Percentiles rank a stretch among this genome's conserved stretches.
Evolutionary conservation across 2,113 vertebrate genomes (phyloP).

Genomic region (Opisthocomus hoazin): DNA sequence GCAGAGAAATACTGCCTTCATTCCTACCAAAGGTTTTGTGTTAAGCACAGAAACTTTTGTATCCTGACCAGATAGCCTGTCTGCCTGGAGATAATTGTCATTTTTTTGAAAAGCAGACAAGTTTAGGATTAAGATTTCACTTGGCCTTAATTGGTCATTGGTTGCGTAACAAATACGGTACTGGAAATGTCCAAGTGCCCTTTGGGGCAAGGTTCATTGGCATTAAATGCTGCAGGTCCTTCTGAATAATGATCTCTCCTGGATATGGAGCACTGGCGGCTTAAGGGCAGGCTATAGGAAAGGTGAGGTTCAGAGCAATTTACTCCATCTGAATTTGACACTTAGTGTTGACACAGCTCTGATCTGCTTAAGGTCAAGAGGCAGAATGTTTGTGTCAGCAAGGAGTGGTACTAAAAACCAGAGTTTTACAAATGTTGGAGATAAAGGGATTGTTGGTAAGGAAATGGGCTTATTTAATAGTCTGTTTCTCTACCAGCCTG

Average conservation of each 20-base stretch:
- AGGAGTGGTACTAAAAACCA: neutral
- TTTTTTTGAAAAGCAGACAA: neutral
- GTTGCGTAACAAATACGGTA: neutral
- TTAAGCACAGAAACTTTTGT: neutral
- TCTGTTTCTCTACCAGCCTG: neutral
- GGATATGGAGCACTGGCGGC: neutral
- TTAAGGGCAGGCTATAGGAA: neutral
- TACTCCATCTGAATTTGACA: neutral
- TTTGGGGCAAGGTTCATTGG: neutral
- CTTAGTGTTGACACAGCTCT: neutral
- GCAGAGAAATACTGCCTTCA: neutral
- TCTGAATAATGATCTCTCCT: neutral
- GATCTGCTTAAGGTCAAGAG: neutral
- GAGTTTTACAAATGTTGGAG: neutral
- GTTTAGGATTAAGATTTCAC: neutral
- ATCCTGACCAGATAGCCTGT: neutral
- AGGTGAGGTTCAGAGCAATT: neutral
- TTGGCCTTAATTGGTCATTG: neutral
- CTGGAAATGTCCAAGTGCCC: neutral
- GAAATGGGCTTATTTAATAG: neutral
- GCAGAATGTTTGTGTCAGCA: neutral
- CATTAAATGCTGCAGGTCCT: neutral
- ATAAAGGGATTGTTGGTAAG: neutral
- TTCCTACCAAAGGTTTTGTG: neutral
- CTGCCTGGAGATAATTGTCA: neutral